A percentile compares a stretch with the other conserved stretches of the same genome.
Evolutionary conservation across 1,140 invertebrate species (phyloP).

Genomic region (Nomia melanderi): DNA sequence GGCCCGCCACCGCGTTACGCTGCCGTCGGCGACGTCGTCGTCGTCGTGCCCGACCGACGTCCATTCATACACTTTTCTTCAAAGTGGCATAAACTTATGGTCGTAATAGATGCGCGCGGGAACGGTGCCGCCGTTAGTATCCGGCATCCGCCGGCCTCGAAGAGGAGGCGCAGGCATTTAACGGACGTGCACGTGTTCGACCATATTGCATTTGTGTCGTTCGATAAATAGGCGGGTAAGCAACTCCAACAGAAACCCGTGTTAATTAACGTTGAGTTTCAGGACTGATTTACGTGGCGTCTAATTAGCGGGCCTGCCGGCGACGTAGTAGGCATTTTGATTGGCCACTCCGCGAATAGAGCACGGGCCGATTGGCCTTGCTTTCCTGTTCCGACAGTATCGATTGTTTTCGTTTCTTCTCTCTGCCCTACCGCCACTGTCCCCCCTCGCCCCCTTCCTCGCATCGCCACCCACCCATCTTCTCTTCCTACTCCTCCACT

Average conservation of each 20-base stretch:
- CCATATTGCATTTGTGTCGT: constrained; percentile 72
- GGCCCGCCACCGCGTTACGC: no score
- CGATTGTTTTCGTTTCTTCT: constrained; percentile 69
- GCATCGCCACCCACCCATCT: not conserved
- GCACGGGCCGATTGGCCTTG: constrained; percentile 71
- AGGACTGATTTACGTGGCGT: constrained; percentile 81
- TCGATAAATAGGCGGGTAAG: constrained; percentile 79
- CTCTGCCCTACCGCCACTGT: constrained; percentile 23
- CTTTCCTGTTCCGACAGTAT: constrained; percentile 72
- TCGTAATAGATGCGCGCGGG: constrained; percentile 34
- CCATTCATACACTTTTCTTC: constrained; percentile 47
- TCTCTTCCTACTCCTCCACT: not conserved
- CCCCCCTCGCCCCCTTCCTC: constrained; percentile 5
- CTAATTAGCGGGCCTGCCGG: constrained; percentile 80
- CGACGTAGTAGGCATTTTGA: constrained; percentile 81
- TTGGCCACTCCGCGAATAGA: constrained; percentile 76
- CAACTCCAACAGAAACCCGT: constrained; percentile 77
- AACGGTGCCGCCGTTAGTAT: constrained; percentile 14
- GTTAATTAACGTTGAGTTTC: constrained; percentile 81
- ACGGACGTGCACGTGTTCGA: constrained; percentile 70
- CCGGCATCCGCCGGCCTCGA: constrained; percentile 58
- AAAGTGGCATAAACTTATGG: constrained; percentile 49
- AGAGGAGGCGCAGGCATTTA: constrained; percentile 56
- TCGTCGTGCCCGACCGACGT: no score
- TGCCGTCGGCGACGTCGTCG: no score